These are phyloP conservation scores for human DNA, from an alignment of 2,113 vertebrate species.

Conservation along the genomic window DNA sequence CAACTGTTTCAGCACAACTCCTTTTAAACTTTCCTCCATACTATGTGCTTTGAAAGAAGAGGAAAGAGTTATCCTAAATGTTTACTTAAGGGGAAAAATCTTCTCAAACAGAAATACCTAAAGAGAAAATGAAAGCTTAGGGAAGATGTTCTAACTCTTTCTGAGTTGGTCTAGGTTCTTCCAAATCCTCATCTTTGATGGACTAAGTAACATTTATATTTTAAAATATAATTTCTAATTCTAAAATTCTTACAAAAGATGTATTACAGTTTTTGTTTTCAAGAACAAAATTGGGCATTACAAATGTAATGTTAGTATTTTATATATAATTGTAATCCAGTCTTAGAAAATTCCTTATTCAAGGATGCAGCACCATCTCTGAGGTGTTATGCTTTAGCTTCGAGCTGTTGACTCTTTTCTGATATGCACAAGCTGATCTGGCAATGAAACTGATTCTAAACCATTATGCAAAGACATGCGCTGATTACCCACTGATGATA, in stretches of 20 bases:
- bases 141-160: background rate
- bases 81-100: background rate
- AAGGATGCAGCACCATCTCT: background rate
- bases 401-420: background rate
- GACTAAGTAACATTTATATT: background rate
- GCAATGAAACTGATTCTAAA: conserved; percentile 24
- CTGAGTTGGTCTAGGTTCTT: background rate
- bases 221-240: background rate
- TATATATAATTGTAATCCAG: background rate
- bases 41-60: background rate
- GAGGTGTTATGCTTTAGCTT: background rate
- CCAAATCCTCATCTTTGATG: background rate
- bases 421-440: background rate
- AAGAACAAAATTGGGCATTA: background rate
- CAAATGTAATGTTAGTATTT: background rate
- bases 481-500: conserved; percentile 36
- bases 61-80: background rate
- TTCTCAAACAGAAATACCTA: background rate
- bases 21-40: background rate
- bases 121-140: background rate
- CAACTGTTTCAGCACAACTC: background rate
- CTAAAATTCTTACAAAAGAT: background rate
- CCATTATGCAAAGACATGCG: background rate
- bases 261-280: background rate
- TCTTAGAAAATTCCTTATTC: background rate